Conservation (phyloP, 2,888 invertebrate genomes). For the Volucella inflata region DNA sequence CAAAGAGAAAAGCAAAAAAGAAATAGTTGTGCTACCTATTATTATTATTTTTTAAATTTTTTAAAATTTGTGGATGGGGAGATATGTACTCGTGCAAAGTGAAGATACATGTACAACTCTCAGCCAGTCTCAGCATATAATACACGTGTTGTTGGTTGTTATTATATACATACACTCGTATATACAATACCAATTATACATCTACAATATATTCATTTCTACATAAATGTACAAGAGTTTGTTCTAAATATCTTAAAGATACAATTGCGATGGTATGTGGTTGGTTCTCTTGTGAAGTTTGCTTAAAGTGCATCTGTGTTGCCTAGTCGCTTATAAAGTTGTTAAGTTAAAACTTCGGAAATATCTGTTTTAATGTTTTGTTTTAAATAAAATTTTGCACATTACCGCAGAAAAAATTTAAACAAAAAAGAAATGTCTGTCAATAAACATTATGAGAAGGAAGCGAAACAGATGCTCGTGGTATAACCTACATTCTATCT, state of each 20-base stretch:
- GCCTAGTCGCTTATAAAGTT: conserved; percentile 41
- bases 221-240: conserved; percentile 61
- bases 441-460: conserved; percentile 28
- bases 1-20: not conserved
- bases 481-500: conserved; percentile 15
- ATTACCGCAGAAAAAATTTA: conserved; percentile 15
- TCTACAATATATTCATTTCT: not conserved
- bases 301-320: conserved; percentile 65
- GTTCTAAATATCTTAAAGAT: conserved; percentile 65
- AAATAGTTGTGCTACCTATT: not conserved
- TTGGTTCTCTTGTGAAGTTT: conserved; percentile 37
- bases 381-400: conserved; percentile 12
- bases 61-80: conserved; percentile 27
- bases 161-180: conserved; percentile 31
- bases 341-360: conserved; percentile 28
- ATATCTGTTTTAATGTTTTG: conserved; percentile 13
- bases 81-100: conserved; percentile 26
- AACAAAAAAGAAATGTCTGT: conserved; percentile 21
- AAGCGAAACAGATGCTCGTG: conserved; percentile 55
- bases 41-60: conserved; percentile 7
- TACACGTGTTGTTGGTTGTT: conserved; percentile 63
- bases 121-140: conserved; percentile 20
- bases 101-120: conserved; percentile 41
- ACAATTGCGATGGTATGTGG: conserved; percentile 53
- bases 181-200: conserved; percentile 27